phyloP scores from a whole-genome alignment of 1,140 invertebrate genomes.

The Thalassaphorura encarpata region DNA sequence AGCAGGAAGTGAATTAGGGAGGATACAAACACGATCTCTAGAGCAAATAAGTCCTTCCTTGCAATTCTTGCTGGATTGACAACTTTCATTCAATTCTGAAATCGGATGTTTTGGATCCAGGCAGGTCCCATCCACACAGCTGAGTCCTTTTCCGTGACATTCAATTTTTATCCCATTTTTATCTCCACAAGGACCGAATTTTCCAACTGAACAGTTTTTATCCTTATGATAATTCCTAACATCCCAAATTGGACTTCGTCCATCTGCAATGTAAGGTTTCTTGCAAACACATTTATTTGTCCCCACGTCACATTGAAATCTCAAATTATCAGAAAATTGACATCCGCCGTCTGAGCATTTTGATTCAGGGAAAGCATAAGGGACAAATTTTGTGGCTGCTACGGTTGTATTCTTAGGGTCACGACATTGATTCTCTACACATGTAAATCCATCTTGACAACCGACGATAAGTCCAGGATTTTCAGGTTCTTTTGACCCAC shows the following conservation, averaged over 20 bases:
- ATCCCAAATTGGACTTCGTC: not conserved
- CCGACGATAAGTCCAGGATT: not conserved
- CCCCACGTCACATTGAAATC: not conserved
- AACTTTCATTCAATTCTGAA: not conserved
- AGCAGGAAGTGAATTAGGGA: not conserved
- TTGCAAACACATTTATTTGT: not conserved
- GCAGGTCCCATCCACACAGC: not conserved
- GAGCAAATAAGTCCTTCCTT: not conserved
- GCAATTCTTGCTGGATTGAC: not conserved
- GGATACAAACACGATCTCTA: not conserved
- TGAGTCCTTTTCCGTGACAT: not conserved
- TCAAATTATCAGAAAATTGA: not conserved
- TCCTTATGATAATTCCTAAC: not conserved
- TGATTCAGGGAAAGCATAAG: not conserved
- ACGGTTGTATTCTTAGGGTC: not conserved
- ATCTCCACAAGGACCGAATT: constrained; percentile 1
- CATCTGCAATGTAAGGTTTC: not conserved
- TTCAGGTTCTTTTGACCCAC: not conserved
- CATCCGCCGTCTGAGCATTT: not conserved
- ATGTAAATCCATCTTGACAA: not conserved
- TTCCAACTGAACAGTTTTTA: constrained; percentile 1
- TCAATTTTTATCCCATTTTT: constrained; percentile 1
- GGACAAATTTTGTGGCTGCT: not conserved
- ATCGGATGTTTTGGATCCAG: not conserved
- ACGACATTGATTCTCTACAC: not conserved